Base-by-base conservation (phyloP, 2,888 invertebrate genomes). In the Chrysotoxum bicinctum region DNA sequence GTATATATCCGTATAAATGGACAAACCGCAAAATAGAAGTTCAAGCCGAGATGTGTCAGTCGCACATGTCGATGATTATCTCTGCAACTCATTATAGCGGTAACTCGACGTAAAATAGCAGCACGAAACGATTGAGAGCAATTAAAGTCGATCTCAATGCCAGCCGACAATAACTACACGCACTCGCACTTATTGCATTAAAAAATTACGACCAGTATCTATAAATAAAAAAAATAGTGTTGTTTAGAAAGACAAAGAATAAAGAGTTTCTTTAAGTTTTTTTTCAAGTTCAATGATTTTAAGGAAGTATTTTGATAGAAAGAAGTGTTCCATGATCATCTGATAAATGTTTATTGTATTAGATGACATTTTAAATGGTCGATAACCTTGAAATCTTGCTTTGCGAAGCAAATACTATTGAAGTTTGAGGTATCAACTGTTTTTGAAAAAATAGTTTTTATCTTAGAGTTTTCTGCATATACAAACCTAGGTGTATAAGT, bases 11-110 rank as follows among this genome's bases (percentile, higher is more conserved):
- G n/a, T 12, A 76, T 56, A 79, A 79, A 70, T 79, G 48, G 74
- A 75, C 73, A 37, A 60, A 73, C 64, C 64, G 21, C 48, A 66
- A 50, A 66, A 58, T 37, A 58, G 50, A 48, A 52, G 74, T 70
- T 60, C 56, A 58, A 58, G 70, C 75, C 32, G 60, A 79, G 83
- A 84, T 84, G 79, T 84, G 79, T 80, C 79, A 84, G 84, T 62
- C 79, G 84, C 75, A 72, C 84, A 84, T 84, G 84, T 84, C 84
- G 79, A 84, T 84, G 72, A 54, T 84, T 84, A 84, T 84, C 84
- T 79, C 35, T 72, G 84, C 79, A 76, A 79, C 84, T 84, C 84
- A 84, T 84, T 84, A 84, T 84, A 84, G 75, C 84, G 84, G 84
- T 80, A 84, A 84, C 79, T 72, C 72, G 75, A 72, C 66, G 79